Percentiles rank a stretch among this genome's conserved stretches.
Conservation (phyloP, 2,797 vertebrate genomes). For the Neomorphus geoffroyi region DNA sequence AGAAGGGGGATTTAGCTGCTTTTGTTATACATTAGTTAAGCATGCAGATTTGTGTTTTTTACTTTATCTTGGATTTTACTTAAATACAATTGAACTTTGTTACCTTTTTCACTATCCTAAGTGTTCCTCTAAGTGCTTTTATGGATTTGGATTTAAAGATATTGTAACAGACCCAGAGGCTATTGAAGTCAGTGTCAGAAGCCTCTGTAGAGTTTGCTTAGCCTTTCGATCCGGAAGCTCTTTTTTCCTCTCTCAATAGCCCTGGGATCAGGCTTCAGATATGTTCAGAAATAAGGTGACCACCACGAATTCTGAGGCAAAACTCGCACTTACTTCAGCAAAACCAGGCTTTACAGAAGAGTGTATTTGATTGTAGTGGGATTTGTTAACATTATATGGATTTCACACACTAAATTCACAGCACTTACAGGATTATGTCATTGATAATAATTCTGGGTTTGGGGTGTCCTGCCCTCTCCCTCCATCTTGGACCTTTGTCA, state of each 20-base stretch:
- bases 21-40: slow-evolving; percentile 45
- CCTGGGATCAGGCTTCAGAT: neutral
- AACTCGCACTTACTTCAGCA: neutral
- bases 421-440: neutral
- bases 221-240: neutral
- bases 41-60: neutral
- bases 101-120: slow-evolving; percentile 10
- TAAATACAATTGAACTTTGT: slow-evolving; percentile 8
- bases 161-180: neutral
- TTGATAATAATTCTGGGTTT: neutral
- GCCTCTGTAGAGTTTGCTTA: neutral
- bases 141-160: slow-evolving; percentile 21
- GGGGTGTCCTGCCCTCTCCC: neutral
- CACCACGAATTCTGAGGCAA: neutral
- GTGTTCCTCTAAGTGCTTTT: neutral
- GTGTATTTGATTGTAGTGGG: neutral
- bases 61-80: slow-evolving; percentile 43
- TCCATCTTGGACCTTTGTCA: neutral
- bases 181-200: neutral
- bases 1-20: neutral
- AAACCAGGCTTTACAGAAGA: neutral
- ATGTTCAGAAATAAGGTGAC: neutral
- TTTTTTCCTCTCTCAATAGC: neutral
- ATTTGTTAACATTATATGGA: neutral
- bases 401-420: neutral